Base-by-base conservation (phyloP, 2,113 vertebrate species). In the Microcebus jonahi region DNA sequence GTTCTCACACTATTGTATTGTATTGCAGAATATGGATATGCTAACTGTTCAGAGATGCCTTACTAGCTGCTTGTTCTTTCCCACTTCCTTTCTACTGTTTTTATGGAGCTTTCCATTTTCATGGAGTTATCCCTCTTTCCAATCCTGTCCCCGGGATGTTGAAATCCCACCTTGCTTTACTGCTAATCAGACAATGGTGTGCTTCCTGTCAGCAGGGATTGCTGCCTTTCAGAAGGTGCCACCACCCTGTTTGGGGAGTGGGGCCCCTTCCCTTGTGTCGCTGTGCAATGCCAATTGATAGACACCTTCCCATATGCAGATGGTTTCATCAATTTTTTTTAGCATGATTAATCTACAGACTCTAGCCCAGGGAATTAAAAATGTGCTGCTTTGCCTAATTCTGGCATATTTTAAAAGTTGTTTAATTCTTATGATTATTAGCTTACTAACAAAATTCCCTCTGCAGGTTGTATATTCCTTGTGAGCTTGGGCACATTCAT, bases 201-300 rank as follows among this genome's bases (percentile, higher is more conserved):
- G 2, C 57, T 45, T 77, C 23, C 45, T 63, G 15, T 15, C 6
- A 23, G 2, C 3, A 7, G 11, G 17, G 81, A 10, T 73, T 8
- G 73, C 23, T 50, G 63, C 53, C 17, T 0, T 23, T 80, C 18
- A 25, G 23, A 63, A 36, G 45, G 1, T 57, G 45, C 12, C 50
- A 15, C 50, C 25, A 4, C 23, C 50, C 27, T 29, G 1, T 45
- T 8, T 15, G 11, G 67, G 8, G 0, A 23, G 8, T 18, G 5
- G 48, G 1, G 10, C 3, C 50, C 88, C 59, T 76, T 20, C 5
- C 48, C 31, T 21, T 12, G 4, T 12, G 42, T 81, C 6, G 14
- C 55, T 55, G 14, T 39, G 42, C 4, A 59, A 1, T 21, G 15
- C 25, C 67, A 21, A 75, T 8, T 34, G 12, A 3, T 27, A 83